Evolutionary conservation across 2,888 invertebrate species (phyloP), one percentile per base, ranked within the genome.

Genomic region (Leptinotarsa peninsularis): DNA sequence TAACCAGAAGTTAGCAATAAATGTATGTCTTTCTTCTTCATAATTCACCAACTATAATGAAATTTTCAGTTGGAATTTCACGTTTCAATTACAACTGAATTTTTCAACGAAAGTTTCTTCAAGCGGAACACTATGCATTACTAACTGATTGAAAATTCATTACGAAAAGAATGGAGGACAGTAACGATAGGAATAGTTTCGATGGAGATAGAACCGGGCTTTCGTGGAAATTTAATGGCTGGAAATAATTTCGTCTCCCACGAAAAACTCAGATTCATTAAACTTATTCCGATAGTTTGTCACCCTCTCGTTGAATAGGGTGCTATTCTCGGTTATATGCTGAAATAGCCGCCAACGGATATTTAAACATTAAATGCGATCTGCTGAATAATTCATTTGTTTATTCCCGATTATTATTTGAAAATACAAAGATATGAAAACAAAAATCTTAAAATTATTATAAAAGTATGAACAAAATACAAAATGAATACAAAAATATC

Each of bases 111-210:
- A 33, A 63, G 63, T 33, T 43, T n/a, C 15, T 10, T 14, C 2
- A 58, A 58, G 23, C 21, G 58, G 5, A 63, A 63, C 33, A 33
- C 27, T 63, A 15, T 27, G 63, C 14, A n/a, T 63, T 27, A 33
- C 63, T 18, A 18, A 43, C n/a, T 63, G 27, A 63, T 63, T n/a
- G 33, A 27, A 17, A 63, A 63, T 63, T 43, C n/a, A 63, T 33
- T 43, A 33, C 18, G 63, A 63, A 33, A 63, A 63, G 10, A n/a
- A 43, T 3, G 43, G 33, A 33, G 63, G 14, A 63, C 27, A 63
- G 43, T 63, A 63, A n/a, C 63, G 63, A n/a, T 17, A 2, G n/a
- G n/a, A 63, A 63, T 63, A 63, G 63, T 63, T 63, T 33, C 63
- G 33, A 33, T 63, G 33, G 5, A n/a, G 63, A 33, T 63, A n/a